Evolutionary conservation across 2,113 vertebrate genomes (phyloP), one percentile per base, ranked within the genome.

Genomic region (Speoplatyrhinus poulsoni): DNA sequence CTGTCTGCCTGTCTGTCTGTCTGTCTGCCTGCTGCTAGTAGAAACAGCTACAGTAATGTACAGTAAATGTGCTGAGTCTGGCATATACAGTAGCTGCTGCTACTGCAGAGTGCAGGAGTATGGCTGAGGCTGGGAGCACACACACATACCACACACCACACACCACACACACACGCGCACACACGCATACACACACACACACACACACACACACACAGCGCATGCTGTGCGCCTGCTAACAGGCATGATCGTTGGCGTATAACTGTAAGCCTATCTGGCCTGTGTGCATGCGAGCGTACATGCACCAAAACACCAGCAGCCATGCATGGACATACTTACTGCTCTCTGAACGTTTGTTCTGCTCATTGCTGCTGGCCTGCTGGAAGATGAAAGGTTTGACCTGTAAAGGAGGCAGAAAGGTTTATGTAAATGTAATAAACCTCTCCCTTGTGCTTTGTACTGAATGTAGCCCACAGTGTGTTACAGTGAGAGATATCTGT

Each of bases 261-360:
- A 19, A 19, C 19, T 19, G 19, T 19, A 19, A 19, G 16, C 59
- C 16, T n/a, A 17, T 9, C 12, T 1, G 8, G 13, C 36, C 12
- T 53, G 63, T 74, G 60, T 67, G 57, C 46, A 26, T 72, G 67
- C n/a, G n/a, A 36, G 48, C 32, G n/a, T 59, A 33, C 48, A 26
- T 26, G 46, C 36, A 41, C 36, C 5, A 6, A 41, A 1, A 41
- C 36, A 41, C 36, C 19, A 19, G 19, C 19, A 19, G 19, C 19
- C 19, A 26, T 26, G 26, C 26, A 26, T 26, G 26, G 26, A 26
- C 26, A 26, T 26, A 26, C 26, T 66, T 48, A 48, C 19, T 32
- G 15, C 59, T 85, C 79, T 85, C 73, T 79, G 62, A 65, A 67
- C 41, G 47, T 52, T 65, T 70, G 69, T 60, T 73, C 68, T 16